Evolutionary conservation across 2,888 invertebrate species (phyloP), one percentile per base, ranked within the genome.

Genomic region (Mystacides longicornis): DNA sequence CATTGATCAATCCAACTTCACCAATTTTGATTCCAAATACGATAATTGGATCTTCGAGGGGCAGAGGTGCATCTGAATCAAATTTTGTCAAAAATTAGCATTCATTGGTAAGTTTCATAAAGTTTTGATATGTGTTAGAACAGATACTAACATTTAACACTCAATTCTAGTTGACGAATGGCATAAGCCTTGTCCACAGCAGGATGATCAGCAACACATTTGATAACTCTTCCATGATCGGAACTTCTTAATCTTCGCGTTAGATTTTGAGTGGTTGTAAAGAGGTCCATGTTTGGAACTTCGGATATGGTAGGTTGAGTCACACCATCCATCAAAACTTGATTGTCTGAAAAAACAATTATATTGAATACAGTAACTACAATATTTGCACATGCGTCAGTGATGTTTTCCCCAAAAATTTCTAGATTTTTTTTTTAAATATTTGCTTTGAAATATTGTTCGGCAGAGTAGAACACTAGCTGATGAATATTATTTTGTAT

Each of bases 1-100:
- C 81, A 61, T 83, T 84, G 51, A 91, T 81, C 2, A 79, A 74
- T 1, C 87, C 89, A n/a, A 81, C 80, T 42, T 80, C 79, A 3
- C 86, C 87, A 60, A 89, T 72, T 58, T 84, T 84, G 57, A 86
- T 81, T 0, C 89, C 90, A 67, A 89, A 89, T 55, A 84, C 83
- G 31, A 84, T 82, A 57, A 81, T 78, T 0, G 75, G 71, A 11
- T 81, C 77, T 0, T 79, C 77, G 23, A 75, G 73, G 23, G 76
- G 74, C 46, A 81, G 78, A 1, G 89, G 89, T 0, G 82, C 75
- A 70, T 84, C 89, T 89, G 69, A 1, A 63, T 65, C 14, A 3
- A 14, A 43, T n/a, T n/a, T n/a, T n/a, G n/a, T n/a, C n/a, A n/a
- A n/a, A n/a, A n/a, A n/a, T n/a, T n/a, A n/a, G n/a, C n/a, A n/a